Conservation (phyloP, 2,888 invertebrate species). For the Chymomyza procnemis region DNA sequence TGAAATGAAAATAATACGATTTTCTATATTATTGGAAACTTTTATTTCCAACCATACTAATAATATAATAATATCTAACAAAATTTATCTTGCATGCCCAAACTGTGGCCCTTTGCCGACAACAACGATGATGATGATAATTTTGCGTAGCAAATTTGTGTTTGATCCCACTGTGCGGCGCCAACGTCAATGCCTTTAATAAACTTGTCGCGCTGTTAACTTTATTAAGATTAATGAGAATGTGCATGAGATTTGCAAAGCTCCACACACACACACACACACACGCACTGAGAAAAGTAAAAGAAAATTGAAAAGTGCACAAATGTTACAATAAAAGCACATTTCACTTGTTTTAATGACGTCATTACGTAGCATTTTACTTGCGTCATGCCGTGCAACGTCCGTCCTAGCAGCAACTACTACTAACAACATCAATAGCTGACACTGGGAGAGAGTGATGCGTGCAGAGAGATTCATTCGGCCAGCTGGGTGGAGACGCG, state of each 20-base stretch:
- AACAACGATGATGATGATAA: too few relatives aligned
- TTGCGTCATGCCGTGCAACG: conserved; percentile 36
- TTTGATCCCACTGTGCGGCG: conserved; percentile 32
- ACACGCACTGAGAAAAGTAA: conserved; percentile 38
- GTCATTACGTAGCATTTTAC: conserved; percentile 70
- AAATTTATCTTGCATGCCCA: too few relatives aligned
- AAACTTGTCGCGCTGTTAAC: conserved; percentile 69
- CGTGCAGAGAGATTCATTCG: background rate
- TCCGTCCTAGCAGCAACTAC: background rate
- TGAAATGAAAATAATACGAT: too few relatives aligned
- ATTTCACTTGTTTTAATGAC: conserved; percentile 73
- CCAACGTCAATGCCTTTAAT: conserved; percentile 62
- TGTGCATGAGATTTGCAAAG: conserved; percentile 50
- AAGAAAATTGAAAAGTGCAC: conserved; percentile 53
- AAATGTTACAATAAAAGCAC: conserved; percentile 62
- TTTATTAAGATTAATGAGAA: conserved; percentile 70
- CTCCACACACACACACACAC: background rate
- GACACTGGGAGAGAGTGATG: background rate
- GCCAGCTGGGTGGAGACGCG: conserved; percentile 4
- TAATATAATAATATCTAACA: too few relatives aligned
- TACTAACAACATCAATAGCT: background rate
- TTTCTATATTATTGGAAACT: too few relatives aligned
- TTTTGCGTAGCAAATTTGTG: too few relatives aligned
- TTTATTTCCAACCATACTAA: too few relatives aligned
- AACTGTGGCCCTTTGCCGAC: too few relatives aligned